Conservation (phyloP, 2,888 invertebrate genomes). For the Lucinisca nassula region DNA sequence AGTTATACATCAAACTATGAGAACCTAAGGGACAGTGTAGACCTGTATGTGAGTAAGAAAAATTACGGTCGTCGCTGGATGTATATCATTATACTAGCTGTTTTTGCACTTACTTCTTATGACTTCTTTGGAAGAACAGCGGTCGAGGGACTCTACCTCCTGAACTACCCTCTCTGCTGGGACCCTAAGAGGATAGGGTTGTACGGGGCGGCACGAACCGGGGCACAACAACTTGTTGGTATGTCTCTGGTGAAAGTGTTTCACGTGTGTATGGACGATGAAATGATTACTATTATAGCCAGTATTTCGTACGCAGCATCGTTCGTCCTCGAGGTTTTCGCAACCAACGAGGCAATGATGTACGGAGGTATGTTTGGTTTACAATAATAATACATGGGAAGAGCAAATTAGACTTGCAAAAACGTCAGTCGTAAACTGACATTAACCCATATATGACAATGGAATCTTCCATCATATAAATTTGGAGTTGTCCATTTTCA, state of each 20-base stretch:
- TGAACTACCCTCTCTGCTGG: slow-evolving; percentile 74
- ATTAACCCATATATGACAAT: no score
- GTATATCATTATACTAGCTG: slow-evolving; percentile 47
- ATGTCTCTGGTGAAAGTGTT: slow-evolving; percentile 58
- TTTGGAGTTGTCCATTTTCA: no score
- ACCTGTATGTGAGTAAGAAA: slow-evolving; percentile 56
- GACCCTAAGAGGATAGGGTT: slow-evolving; percentile 67
- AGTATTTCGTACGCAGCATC: slow-evolving; percentile 44
- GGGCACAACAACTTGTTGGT: slow-evolving; percentile 55
- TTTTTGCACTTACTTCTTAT: slow-evolving; percentile 43
- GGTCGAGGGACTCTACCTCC: slow-evolving; percentile 68
- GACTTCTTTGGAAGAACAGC: slow-evolving; percentile 44
- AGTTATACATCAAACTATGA: slow-evolving; percentile 37
- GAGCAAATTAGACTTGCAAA: no score
- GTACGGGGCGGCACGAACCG: slow-evolving; percentile 52
- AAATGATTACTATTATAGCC: slow-evolving; percentile 63
- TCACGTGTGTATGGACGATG: slow-evolving; percentile 61
- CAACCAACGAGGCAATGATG: slow-evolving; percentile 47
- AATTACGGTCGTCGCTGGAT: slow-evolving; percentile 53
- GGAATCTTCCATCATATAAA: no score
- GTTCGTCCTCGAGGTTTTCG: slow-evolving; percentile 63
- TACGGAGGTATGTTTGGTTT: slow-evolving; percentile 71
- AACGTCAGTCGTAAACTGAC: no score
- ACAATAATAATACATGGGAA: no score
- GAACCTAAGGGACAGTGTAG: slow-evolving; percentile 53